Evolutionary conservation across 2,888 invertebrate genomes (phyloP).

Genomic region (Pyrochroa serraticornis): DNA sequence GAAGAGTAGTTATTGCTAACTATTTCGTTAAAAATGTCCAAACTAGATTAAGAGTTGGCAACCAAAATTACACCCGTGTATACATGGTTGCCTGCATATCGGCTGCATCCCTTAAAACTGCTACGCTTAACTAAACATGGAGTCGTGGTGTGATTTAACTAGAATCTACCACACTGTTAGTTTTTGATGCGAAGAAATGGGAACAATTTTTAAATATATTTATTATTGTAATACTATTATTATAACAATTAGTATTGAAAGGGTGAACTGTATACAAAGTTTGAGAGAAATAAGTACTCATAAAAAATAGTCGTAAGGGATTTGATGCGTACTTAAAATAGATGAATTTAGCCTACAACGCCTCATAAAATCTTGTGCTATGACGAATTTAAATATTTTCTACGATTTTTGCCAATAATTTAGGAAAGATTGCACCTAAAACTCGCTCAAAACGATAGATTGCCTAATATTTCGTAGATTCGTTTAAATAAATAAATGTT

Average conservation of each 20-base stretch:
- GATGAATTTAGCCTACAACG: slow-evolving; percentile 42
- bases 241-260: slow-evolving; percentile 46
- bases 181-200: neutral
- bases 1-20: too few species aligned
- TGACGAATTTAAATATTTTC: slow-evolving; percentile 31
- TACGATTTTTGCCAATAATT: slow-evolving; percentile 22
- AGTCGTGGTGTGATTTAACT: too few species aligned
- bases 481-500: slow-evolving; percentile 7
- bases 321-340: slow-evolving; percentile 23
- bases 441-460: slow-evolving; percentile 12
- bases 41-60: too few species aligned
- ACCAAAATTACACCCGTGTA: too few species aligned
- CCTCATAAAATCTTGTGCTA: slow-evolving; percentile 38
- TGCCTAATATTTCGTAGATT: slow-evolving; percentile 18
- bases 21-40: too few species aligned
- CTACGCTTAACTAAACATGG: too few species aligned
- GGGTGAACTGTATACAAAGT: slow-evolving; percentile 49
- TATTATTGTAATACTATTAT: slow-evolving; percentile 37
- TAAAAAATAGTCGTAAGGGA: slow-evolving; percentile 21
- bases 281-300: slow-evolving; percentile 40
- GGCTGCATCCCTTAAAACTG: too few species aligned
- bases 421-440: slow-evolving; percentile 38
- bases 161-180: too few species aligned
- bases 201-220: slow-evolving; percentile 33
- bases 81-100: too few species aligned